These are phyloP conservation scores for Platysternon megacephalum DNA, from an alignment of 2,113 vertebrate genomes.

Conservation along the genomic window DNA sequence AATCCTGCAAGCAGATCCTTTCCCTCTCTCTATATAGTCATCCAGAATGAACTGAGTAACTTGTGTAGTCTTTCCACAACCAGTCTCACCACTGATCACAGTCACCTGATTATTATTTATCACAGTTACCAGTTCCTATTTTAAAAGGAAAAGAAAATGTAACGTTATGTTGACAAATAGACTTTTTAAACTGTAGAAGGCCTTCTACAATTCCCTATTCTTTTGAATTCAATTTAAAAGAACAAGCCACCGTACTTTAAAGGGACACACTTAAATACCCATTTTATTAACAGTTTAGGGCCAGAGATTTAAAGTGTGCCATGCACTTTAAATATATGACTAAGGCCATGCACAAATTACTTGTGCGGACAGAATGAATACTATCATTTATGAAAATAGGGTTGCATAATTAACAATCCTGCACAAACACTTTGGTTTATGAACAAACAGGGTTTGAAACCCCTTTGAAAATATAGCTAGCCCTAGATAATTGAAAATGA, in stretches of 20 bases:
- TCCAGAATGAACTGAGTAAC: constrained; percentile 97
- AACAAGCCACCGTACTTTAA: accelerated
- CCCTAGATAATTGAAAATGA: background rate
- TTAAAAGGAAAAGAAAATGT: background rate
- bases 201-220: background rate
- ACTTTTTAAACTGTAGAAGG: accelerated
- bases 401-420: background rate
- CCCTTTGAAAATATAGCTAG: background rate
- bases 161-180: accelerated
- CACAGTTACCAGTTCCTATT: constrained; percentile 88
- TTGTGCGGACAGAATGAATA: background rate
- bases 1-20: constrained; percentile 90
- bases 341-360: background rate
- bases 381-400: background rate
- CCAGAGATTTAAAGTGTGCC: background rate
- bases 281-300: accelerated
- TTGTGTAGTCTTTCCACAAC: constrained; percentile 98
- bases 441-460: background rate
- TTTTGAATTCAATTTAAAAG: accelerated
- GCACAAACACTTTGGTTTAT: background rate
- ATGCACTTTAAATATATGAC: background rate
- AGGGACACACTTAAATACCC: accelerated
- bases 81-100: constrained; percentile 96
- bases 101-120: constrained; percentile 87
- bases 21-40: constrained; percentile 86